These are phyloP conservation scores for Aphis craccivora DNA, from an alignment of 1,140 invertebrate species.

Conservation along the genomic window DNA sequence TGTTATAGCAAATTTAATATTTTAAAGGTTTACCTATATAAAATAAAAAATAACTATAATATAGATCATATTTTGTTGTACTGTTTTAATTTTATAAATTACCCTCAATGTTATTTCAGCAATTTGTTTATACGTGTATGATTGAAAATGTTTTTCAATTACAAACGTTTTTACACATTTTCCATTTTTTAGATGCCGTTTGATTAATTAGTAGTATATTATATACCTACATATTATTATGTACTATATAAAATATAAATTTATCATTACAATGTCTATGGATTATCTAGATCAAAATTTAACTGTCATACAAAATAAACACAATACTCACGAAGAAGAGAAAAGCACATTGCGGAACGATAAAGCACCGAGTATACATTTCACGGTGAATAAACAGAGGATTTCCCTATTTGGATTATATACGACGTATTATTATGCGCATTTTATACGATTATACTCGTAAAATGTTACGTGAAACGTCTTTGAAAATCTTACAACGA, in stretches of 20 bases:
- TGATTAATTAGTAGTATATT: neutral
- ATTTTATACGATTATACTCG: neutral
- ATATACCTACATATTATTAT: neutral
- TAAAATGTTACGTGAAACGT: conserved; percentile 5
- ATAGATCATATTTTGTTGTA: neutral
- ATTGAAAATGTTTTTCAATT: neutral
- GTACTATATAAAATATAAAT: neutral
- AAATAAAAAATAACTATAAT: neutral
- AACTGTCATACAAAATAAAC: conserved; percentile 17
- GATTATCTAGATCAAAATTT: conserved; percentile 4
- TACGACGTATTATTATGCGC: conserved; percentile 27
- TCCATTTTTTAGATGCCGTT: neutral
- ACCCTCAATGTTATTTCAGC: neutral
- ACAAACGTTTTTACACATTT: neutral
- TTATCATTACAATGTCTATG: neutral
- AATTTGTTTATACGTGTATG: neutral
- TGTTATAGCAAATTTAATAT: neutral
- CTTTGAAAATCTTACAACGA: neutral
- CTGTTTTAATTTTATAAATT: no score
- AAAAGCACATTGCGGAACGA: conserved; percentile 35
- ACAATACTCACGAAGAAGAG: neutral
- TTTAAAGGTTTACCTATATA: neutral
- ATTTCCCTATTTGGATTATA: conserved; percentile 32
- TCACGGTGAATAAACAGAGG: conserved; percentile 37
- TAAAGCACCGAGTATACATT: conserved; percentile 15